Conservation (phyloP, 2,888 invertebrate species). For the Baccha elongata region DNA sequence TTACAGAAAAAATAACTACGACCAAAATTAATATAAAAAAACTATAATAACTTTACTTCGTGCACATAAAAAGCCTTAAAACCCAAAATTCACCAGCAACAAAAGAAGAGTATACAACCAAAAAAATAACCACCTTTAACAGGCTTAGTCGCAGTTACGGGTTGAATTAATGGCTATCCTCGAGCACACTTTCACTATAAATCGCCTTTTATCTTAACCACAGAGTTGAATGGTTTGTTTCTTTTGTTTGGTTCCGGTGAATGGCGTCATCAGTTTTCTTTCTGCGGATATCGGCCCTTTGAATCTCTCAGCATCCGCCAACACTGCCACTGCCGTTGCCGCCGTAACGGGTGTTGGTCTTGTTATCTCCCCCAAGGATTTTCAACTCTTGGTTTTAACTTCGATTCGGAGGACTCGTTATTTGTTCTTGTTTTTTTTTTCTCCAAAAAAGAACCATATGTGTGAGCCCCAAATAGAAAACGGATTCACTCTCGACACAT, state of each 20-base stretch:
- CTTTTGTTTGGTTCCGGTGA: slow-evolving; percentile 54
- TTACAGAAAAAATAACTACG: not conserved
- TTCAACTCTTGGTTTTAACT: slow-evolving; percentile 39
- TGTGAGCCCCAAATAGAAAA: slow-evolving; percentile 49
- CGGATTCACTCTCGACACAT: slow-evolving; percentile 57
- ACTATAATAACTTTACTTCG: not conserved
- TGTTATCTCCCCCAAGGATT: slow-evolving; percentile 71
- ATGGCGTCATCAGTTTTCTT: slow-evolving; percentile 71
- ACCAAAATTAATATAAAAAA: slow-evolving; percentile 2
- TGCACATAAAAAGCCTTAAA: not conserved
- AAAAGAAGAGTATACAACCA: not conserved
- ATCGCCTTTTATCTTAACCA: slow-evolving; percentile 66
- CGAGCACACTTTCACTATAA: slow-evolving; percentile 71
- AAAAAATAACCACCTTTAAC: slow-evolving; percentile 39
- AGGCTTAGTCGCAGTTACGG: slow-evolving; percentile 55
- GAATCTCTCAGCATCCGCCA: slow-evolving; percentile 69
- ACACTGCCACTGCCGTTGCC: not conserved
- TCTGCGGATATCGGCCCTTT: slow-evolving; percentile 51
- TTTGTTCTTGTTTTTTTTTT: not conserved
- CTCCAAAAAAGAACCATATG: slow-evolving; percentile 46
- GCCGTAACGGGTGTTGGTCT: slow-evolving; percentile 64
- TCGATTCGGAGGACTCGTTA: slow-evolving; percentile 1
- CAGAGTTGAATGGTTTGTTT: slow-evolving; percentile 57
- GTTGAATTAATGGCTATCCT: slow-evolving; percentile 60
- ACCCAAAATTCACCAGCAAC: slow-evolving; percentile 14